phyloP scores from a whole-genome alignment of 2,113 vertebrate genomes.

The Gambusia holbrooki region DNA sequence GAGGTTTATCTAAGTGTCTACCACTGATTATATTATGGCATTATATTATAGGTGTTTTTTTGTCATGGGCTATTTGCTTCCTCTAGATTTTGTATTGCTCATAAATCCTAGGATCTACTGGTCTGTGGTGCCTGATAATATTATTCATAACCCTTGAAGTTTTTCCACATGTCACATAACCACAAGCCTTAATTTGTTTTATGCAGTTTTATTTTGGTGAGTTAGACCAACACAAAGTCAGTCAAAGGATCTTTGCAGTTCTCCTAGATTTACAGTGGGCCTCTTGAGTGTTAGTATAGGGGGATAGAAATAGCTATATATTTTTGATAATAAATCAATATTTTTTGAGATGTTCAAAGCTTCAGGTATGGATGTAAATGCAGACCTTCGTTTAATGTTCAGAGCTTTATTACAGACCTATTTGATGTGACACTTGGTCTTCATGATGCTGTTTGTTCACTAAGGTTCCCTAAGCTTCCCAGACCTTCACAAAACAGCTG shows the following conservation, averaged over 20 bases:
- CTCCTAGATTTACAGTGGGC: not conserved
- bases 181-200: not conserved
- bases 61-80: slow-evolving; percentile 19
- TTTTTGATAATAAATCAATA: not conserved
- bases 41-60: not conserved
- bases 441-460: not conserved
- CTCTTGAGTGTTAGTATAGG: not conserved
- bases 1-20: not conserved
- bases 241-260: not conserved
- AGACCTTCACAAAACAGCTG: not conserved
- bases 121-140: not conserved
- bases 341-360: not conserved
- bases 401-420: not conserved
- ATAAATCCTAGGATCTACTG: not conserved
- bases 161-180: too few relatives aligned
- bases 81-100: slow-evolving; percentile 7
- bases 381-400: not conserved
- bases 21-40: not conserved
- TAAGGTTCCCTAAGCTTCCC: not conserved
- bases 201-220: not conserved
- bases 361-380: not conserved
- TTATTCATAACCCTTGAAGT: not conserved
- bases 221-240: not conserved
- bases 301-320: not conserved
- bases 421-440: not conserved